Evolutionary conservation across 2,113 vertebrate species (phyloP), one percentile per base, ranked within the genome.

Genomic region (Albula glossodonta): DNA sequence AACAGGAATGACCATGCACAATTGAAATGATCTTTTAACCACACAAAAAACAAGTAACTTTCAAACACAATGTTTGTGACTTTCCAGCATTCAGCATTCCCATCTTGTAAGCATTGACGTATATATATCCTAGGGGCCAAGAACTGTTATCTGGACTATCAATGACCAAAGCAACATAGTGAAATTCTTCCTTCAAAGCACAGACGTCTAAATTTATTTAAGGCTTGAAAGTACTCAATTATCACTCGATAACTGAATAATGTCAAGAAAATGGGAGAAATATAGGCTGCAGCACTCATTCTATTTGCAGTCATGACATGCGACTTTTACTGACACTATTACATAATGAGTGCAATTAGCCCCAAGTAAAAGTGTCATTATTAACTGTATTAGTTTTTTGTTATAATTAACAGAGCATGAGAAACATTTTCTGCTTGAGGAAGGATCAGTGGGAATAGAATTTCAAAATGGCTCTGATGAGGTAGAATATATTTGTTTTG

Each of bases 341-440:
- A 66, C 2, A 88, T 88, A 89, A 91, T 91, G 87, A 89, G 86
- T 74, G 51, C 70, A 85, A 87, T 84, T 70, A 84, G 78, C 88
- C 85, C 79, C 87, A 51, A 83, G 81, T 85, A 78, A 87, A 84
- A 79, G 78, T 85, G 84, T 88, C 85, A 80, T 66, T 56, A 60
- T 86, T 85, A 88, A 89, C 88, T 85, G 84, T 53, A 63, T 70
- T 52, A 82, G 77, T 86, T 52, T 81, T 86, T 86, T 78, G 82
- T 79, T 51, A 83, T 90, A 88, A 90, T 89, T 89, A 87, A 89
- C 85, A 80, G 49, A 81, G 83, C 50, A 78, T 66, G 83, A 81
- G 80, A 85, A 89, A 88, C 87, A 87, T 82, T 48, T 41, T 48
- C n/a, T 49, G 41, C 74, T 53, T 12, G 86, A 70, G 82, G 25